phyloP scores from a whole-genome alignment of 2,888 invertebrate species.

The Zhengitettix transpicula region DNA sequence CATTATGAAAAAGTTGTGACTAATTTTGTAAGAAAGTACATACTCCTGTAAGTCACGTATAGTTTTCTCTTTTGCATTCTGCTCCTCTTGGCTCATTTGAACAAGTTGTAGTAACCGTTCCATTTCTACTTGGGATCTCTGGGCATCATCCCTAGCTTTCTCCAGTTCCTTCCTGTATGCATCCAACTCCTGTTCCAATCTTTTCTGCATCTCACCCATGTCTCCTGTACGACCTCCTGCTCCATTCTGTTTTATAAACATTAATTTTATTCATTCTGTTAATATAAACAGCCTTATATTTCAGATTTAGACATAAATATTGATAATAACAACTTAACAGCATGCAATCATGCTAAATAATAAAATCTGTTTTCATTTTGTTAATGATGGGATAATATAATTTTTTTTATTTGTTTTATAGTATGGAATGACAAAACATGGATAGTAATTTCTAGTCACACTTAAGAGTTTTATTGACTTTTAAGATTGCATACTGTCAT shows the following conservation, averaged over 20 bases:
- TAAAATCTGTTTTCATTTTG: too few species aligned
- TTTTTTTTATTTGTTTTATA: too few species aligned
- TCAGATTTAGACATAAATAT: too few species aligned
- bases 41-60: constrained; percentile 86
- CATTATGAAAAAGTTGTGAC: background rate
- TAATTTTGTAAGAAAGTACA: constrained; percentile 25
- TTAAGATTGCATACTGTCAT: too few species aligned
- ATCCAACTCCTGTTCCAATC: constrained; percentile 18
- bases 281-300: too few species aligned
- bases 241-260: background rate
- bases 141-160: constrained; percentile 63
- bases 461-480: too few species aligned
- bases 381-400: too few species aligned
- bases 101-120: constrained; percentile 74
- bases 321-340: too few species aligned
- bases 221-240: constrained; percentile 54
- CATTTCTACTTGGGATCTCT: constrained; percentile 70
- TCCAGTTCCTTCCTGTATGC: constrained; percentile 32
- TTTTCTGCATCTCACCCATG: constrained; percentile 42
- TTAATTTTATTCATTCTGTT: too few species aligned
- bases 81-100: constrained; percentile 88
- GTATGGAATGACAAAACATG: too few species aligned
- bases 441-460: too few species aligned
- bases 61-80: constrained; percentile 80
- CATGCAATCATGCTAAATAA: too few species aligned